Base-by-base conservation (phyloP, 2,797 vertebrate species). In the Sebastes hubbsi region DNA sequence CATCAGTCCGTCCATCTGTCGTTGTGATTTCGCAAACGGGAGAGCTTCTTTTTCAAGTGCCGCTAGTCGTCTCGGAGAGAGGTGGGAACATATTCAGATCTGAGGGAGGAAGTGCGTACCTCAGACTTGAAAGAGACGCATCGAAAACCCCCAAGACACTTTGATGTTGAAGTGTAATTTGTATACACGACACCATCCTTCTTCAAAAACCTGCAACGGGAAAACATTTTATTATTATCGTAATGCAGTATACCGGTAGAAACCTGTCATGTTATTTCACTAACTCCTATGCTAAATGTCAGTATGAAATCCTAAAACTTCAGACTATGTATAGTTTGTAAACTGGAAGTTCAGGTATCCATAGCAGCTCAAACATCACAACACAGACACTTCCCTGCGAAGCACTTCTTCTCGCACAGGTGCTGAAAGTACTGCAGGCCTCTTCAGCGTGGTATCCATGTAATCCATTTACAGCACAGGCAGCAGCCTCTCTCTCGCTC, bases 91-190 rank as follows among this genome's bases (percentile, higher is more conserved):
- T 73, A 75, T 86, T 87, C 85, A 85, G 84, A 94, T 93, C 88
- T 85, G 68, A 91, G 75, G 59, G 77, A 81, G 80, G 83, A 80
- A 71, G 69, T 65, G 22, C 36, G 46, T 81, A 87, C 77, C 87
- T 89, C 81, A 75, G 79, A 93, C 89, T 92, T 94, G 84, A 94
- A 94, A 93, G 92, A 83, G 83, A 78, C 34, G 16, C 72, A 65
- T 77, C 12, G 70, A 77, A 90, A 88, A 49, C 1, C 75, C 67
- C 79, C 64, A 2, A 86, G 78, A 80, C 67, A 83, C 91, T 93
- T 94, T 94, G 92, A 94, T 92, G 92, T 85, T 61, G 77, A 88
- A 77, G 80, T 88, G 84, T 81, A 88, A 91, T 94, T 92, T 94
- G 89, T 93, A 89, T 81, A 91, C 87, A 85, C 67, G 85, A 82